Evolutionary conservation across 1,140 invertebrate species (phyloP).

Genomic region (Leguminivora glycinivorella): DNA sequence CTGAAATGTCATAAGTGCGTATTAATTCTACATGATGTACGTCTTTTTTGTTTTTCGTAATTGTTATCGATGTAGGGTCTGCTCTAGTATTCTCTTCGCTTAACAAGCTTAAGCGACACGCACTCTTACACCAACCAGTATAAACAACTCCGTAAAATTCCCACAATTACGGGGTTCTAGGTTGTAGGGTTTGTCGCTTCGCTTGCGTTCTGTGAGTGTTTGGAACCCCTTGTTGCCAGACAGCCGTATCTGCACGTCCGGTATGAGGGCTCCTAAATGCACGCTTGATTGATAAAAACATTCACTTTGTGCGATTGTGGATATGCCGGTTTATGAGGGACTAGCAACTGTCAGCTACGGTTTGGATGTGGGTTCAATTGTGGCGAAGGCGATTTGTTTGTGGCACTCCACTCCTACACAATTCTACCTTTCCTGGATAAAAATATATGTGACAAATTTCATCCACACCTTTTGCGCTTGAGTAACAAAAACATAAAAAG

Average conservation of each 20-base stretch:
- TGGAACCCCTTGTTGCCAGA: not conserved
- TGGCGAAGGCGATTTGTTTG: no score
- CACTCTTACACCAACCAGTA: not conserved
- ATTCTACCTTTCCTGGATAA: no score
- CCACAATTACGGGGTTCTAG: not conserved
- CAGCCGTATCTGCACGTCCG: slow-evolving; percentile 13
- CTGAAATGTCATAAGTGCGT: not conserved
- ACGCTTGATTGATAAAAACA: slow-evolving; percentile 4
- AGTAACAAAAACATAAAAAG: no score
- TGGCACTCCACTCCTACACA: no score
- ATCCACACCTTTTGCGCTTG: no score
- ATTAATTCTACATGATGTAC: not conserved
- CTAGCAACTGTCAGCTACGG: not conserved
- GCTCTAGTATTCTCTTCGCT: not conserved
- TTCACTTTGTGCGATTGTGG: slow-evolving; percentile 11
- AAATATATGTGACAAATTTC: no score
- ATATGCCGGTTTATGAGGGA: not conserved
- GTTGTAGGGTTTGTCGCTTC: not conserved
- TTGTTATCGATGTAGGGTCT: slow-evolving; percentile 1
- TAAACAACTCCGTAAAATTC: not conserved
- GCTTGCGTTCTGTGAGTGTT: not conserved
- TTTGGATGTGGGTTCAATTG: no score
- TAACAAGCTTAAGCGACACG: not conserved
- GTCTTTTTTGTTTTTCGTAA: not conserved
- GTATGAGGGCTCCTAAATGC: slow-evolving; percentile 9